Evolutionary conservation across 2,797 vertebrate species (phyloP).

Genomic region (Limosa lapponica): DNA sequence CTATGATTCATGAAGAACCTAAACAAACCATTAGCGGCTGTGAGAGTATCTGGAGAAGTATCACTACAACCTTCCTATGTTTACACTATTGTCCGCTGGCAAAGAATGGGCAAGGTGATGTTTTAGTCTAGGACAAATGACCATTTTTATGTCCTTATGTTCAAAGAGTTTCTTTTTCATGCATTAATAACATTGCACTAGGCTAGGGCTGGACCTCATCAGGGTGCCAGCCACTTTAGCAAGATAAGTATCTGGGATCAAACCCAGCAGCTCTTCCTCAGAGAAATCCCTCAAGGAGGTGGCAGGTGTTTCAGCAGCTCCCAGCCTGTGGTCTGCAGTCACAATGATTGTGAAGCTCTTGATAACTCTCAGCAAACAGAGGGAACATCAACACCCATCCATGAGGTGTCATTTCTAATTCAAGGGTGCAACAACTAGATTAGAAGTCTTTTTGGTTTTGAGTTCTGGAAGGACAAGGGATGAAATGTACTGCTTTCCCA

Average conservation of each 20-base stretch:
- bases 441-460: not conserved
- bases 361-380: not conserved
- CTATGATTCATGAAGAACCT: not conserved
- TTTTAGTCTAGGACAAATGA: not conserved
- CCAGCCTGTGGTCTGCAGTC: not conserved
- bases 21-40: not conserved
- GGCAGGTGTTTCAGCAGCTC: not conserved
- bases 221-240: not conserved
- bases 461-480: not conserved
- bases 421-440: not conserved
- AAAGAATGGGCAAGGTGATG: not conserved
- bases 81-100: rapidly evolving
- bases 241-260: not conserved
- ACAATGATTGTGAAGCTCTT: not conserved
- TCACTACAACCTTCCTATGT: not conserved
- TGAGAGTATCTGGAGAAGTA: not conserved
- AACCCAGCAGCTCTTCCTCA: not conserved
- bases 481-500: not conserved
- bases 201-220: not conserved
- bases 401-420: not conserved
- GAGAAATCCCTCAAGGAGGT: not conserved
- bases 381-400: not conserved
- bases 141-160: not conserved
- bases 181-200: not conserved
- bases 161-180: not conserved